Evolutionary conservation across 2,888 invertebrate genomes (phyloP), one percentile per base, ranked within the genome.

Genomic region (Drosophila barbarae): DNA sequence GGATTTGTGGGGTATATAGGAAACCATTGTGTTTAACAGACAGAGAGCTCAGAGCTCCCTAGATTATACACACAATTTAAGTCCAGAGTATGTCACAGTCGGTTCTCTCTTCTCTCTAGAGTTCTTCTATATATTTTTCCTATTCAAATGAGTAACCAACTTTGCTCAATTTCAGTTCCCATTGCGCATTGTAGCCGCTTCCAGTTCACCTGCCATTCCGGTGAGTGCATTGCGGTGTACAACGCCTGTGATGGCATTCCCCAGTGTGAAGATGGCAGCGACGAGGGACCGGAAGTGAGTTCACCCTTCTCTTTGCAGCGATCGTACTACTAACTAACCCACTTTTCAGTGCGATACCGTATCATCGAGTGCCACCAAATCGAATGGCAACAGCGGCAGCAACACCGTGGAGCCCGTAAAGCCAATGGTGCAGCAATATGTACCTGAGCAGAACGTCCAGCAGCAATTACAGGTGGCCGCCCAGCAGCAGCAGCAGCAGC

Each of bases 191-290:
- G 97, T 90, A 95, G 94, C 77, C 92, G 94, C 69, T 95, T 95
- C 90, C 96, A 98, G 90, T 98, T 97, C 89, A 94, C 94, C 88
- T 98, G 97, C 86, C 93, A 94, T 74, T 94, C 95, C 42, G 94
- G 94, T 46, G 97, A 98, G 89, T 98, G 98, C 88, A 96, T 98
- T 83, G 98, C 97, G 7, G 92, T 97, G 79, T 98, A 98, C 90
- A 98, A 98, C 90, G 96, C 95, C 9, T 98, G 98, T 86, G 96
- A 98, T 89, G 97, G 97, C 53, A 95, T 98, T 78, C 94, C 96
- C 28, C 97, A 97, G 90, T 97, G 96, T 89, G 92, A 94, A 2
- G 97, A 98, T 90, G 96, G 94, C 73, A 96, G 96, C 87, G 98
- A 98, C 89, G 97, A 97, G 90, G 95, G 95, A 51, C 93, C 94